phyloP scores from a whole-genome alignment of 2,797 vertebrate genomes.

The Vipera latastei region DNA sequence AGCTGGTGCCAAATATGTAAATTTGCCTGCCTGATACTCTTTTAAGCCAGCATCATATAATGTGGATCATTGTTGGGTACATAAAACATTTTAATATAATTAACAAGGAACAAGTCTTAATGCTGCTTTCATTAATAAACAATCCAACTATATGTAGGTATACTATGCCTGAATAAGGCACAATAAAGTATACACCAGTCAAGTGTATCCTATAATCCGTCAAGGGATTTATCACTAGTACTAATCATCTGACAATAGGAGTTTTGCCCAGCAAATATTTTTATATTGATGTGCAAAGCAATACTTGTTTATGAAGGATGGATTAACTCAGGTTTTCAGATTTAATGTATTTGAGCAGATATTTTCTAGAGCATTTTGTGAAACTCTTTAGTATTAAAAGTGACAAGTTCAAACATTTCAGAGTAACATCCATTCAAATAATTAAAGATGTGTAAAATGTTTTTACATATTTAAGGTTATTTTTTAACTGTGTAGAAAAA shows the following conservation, averaged over 20 bases:
- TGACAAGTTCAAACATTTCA: constrained; percentile 41
- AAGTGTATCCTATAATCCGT: background rate
- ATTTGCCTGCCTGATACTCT: constrained; percentile 35
- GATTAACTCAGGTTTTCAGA: constrained; percentile 9
- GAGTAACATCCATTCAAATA: constrained; percentile 33
- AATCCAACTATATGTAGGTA: background rate
- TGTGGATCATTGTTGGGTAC: background rate
- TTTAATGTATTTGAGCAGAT: constrained; percentile 34
- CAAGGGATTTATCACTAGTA: constrained; percentile 25
- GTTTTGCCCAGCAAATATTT: constrained; percentile 14
- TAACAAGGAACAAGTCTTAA: background rate
- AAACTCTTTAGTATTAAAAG: constrained; percentile 40
- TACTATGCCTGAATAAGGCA: background rate
- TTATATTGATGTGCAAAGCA: constrained; percentile 9
- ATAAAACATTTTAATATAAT: constrained; percentile 8
- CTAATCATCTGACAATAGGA: constrained; percentile 28
- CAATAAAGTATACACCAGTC: background rate
- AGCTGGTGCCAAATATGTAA: constrained; percentile 45
- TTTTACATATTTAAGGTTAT: constrained; percentile 18
- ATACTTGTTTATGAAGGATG: constrained; percentile 24
- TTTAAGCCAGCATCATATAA: constrained; percentile 39
- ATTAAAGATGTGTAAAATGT: constrained; percentile 42
- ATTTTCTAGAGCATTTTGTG: constrained; percentile 36
- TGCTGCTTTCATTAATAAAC: constrained; percentile 18
- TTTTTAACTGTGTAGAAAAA: constrained; percentile 21